Conservation (phyloP, 2,113 vertebrate species). For the Willisornis vidua region DNA sequence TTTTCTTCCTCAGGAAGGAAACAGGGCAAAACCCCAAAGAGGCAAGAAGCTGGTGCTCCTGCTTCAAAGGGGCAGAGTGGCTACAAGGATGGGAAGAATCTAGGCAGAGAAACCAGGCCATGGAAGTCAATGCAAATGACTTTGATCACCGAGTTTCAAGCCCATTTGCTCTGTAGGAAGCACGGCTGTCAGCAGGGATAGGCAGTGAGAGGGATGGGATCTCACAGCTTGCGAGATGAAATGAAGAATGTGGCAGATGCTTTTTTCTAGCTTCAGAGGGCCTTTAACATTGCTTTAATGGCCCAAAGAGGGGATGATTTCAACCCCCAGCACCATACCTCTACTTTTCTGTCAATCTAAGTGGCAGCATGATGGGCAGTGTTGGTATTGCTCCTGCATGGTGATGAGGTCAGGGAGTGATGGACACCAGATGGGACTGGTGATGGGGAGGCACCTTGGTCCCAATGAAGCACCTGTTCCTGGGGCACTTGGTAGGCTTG, state of each 20-base stretch:
- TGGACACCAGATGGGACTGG: not conserved
- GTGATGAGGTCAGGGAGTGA: not conserved
- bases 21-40: not conserved
- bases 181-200: constrained; percentile 21
- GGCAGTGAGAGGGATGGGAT: constrained; percentile 44
- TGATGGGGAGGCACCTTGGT: not conserved
- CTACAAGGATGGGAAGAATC: not conserved
- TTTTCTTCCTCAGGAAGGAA: not conserved
- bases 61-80: not conserved
- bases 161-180: constrained; percentile 60
- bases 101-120: constrained; percentile 48
- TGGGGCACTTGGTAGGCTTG: not conserved
- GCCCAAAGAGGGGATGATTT: not conserved
- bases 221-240: constrained; percentile 25
- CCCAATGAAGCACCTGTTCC: not conserved
- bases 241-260: constrained; percentile 13
- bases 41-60: not conserved
- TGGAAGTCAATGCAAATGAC: constrained; percentile 47
- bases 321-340: not conserved
- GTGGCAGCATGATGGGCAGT: not conserved
- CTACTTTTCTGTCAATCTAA: not conserved
- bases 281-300: not conserved
- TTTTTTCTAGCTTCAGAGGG: not conserved
- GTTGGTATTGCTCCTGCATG: fast-evolving
- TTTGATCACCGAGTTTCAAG: constrained; percentile 1